Percentiles rank a stretch among this genome's conserved stretches.
Evolutionary conservation across 2,113 vertebrate genomes (phyloP).

Genomic region (Aythya baeri): DNA sequence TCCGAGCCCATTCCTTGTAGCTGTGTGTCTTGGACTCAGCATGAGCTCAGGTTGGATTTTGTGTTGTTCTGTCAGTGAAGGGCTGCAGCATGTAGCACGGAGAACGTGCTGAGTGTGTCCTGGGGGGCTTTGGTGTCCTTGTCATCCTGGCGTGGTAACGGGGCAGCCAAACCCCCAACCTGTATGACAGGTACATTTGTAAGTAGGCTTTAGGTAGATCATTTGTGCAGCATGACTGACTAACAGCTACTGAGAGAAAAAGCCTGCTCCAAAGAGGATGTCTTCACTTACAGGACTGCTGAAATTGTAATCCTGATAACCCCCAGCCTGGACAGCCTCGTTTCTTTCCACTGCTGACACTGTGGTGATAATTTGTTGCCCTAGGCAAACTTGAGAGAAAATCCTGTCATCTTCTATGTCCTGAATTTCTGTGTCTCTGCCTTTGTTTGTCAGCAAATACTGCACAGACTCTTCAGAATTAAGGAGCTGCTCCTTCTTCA

Average conservation of each 20-base stretch:
- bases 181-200: neutral
- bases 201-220: neutral
- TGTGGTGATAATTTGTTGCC: neutral
- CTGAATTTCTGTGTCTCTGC: neutral
- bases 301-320: neutral
- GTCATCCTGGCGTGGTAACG: rapidly evolving
- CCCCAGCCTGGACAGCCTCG: neutral
- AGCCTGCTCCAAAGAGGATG: neutral
- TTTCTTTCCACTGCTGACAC: neutral
- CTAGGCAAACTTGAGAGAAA: neutral
- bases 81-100: neutral
- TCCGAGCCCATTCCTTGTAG: neutral
- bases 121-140: neutral
- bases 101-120: neutral
- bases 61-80: neutral
- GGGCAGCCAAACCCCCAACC: neutral
- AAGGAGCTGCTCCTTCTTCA: neutral
- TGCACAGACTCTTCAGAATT: neutral
- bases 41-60: neutral
- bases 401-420: neutral
- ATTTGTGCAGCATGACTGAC: neutral
- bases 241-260: neutral
- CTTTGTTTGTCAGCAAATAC: neutral
- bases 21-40: rapidly evolving
- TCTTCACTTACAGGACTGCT: neutral